phyloP scores from a whole-genome alignment of 2,113 vertebrate species.

The Parus major region DNA sequence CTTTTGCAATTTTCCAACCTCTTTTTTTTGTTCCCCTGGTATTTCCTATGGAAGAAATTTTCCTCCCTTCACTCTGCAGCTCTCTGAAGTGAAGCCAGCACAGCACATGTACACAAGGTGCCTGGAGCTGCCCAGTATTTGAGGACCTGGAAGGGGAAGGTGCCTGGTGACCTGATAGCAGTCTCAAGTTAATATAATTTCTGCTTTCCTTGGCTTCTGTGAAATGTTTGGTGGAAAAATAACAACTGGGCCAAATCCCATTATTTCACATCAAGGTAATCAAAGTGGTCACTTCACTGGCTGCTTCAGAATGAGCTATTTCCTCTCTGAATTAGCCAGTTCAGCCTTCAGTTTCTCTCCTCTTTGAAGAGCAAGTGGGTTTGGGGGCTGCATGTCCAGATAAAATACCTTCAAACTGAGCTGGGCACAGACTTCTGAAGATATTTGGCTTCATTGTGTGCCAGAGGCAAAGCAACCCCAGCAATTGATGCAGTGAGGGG shows the following conservation, averaged over 20 bases:
- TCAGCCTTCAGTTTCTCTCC: neutral
- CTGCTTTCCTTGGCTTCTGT: constrained; percentile 19
- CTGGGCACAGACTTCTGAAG: neutral
- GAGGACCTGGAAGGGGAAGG: neutral
- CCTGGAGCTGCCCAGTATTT: neutral
- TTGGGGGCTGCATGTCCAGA: neutral
- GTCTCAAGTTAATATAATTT: neutral
- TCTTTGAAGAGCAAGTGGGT: neutral
- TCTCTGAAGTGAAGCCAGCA: neutral
- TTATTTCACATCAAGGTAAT: constrained; percentile 30
- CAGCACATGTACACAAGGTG: neutral
- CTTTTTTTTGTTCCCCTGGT: neutral
- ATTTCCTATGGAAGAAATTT: neutral
- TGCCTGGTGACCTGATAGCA: neutral
- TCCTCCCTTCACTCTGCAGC: neutral
- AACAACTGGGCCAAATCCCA: neutral
- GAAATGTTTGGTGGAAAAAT: constrained; percentile 25
- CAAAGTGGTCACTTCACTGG: constrained; percentile 8
- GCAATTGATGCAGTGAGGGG: neutral
- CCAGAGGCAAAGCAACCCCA: neutral
- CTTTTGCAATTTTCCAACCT: neutral
- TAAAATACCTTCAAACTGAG: constrained; percentile 11
- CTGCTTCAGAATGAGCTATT: constrained; percentile 6
- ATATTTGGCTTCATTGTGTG: neutral
- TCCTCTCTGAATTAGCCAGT: neutral